Conservation (phyloP, 1,140 invertebrate genomes). For the Hycleus phaleratus region DNA sequence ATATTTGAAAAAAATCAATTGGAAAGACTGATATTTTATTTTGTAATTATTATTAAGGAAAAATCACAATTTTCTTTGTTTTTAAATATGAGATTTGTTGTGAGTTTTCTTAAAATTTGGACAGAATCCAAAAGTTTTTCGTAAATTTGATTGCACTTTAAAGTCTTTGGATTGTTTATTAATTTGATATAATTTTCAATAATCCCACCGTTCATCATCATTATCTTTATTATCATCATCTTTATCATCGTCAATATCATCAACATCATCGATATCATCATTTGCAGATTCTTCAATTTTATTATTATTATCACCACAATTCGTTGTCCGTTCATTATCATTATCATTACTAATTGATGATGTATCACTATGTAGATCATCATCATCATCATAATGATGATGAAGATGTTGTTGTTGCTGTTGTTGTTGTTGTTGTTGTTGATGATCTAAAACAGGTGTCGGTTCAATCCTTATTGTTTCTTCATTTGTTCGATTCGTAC, state of each 20-base stretch:
- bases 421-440: no score
- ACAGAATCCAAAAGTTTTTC: constrained; percentile 17
- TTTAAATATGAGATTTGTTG: no score
- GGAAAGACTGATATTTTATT: no score
- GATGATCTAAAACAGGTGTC: constrained; percentile 54
- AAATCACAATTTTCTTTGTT: constrained; percentile 23
- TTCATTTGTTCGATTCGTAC: constrained; percentile 47
- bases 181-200: constrained; percentile 26
- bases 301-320: constrained; percentile 35
- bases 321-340: constrained; percentile 15
- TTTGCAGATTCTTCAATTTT: constrained; percentile 19
- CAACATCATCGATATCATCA: constrained; percentile 15
- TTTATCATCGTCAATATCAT: constrained; percentile 18
- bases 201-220: constrained; percentile 42
- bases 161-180: constrained; percentile 15
- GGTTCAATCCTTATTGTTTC: constrained; percentile 66
- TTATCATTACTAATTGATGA: constrained; percentile 45
- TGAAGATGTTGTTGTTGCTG: no score
- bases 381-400: constrained; percentile 37
- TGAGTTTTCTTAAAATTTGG: constrained; percentile 22
- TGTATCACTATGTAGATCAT: constrained; percentile 46
- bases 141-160: constrained; percentile 31
- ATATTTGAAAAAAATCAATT: constrained; percentile 6
- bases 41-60: not conserved
- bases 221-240: constrained; percentile 32